Evolutionary conservation across 2,113 vertebrate species (phyloP).

Genomic region (Rhegmatorhina hoffmannsi): DNA sequence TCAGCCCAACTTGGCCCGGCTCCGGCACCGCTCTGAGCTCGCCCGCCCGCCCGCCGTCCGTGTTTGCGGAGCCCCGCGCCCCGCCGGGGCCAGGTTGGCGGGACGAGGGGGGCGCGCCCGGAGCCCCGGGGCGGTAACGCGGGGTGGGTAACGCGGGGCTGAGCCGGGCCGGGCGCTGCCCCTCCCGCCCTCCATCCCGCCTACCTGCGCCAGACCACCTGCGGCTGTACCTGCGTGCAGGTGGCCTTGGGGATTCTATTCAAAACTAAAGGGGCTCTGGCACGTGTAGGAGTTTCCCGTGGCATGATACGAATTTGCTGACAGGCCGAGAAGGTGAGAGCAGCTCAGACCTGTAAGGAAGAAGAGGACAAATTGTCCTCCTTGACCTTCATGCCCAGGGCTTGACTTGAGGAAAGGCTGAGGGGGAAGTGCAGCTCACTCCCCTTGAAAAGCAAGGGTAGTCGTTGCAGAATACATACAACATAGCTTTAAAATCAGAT

Average conservation of each 20-base stretch:
- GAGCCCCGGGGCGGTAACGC: not conserved
- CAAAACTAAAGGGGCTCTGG: accelerated
- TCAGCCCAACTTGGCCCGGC: too few relatives aligned
- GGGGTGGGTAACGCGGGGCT: too few relatives aligned
- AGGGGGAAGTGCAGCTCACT: accelerated
- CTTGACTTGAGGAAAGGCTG: not conserved
- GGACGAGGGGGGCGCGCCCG: not conserved
- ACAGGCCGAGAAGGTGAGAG: not conserved
- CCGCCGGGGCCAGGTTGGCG: too few relatives aligned
- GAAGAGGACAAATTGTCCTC: not conserved
- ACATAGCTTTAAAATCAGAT: not conserved
- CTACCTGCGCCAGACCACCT: not conserved
- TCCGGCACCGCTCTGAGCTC: too few relatives aligned
- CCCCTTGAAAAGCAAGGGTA: not conserved
- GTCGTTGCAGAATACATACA: accelerated
- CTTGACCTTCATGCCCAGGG: not conserved
- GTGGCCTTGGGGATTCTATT: accelerated
- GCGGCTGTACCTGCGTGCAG: not conserved
- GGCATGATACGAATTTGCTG: accelerated
- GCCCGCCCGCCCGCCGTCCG: too few relatives aligned
- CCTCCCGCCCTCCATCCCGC: not conserved
- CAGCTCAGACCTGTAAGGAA: not conserved
- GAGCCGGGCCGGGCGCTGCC: too few relatives aligned
- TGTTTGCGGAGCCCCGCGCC: too few relatives aligned
- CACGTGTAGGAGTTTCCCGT: accelerated